Percentiles rank a stretch among this genome's conserved stretches.
phyloP scores from a whole-genome alignment of 2,797 vertebrate genomes.

The Mus caroli region DNA sequence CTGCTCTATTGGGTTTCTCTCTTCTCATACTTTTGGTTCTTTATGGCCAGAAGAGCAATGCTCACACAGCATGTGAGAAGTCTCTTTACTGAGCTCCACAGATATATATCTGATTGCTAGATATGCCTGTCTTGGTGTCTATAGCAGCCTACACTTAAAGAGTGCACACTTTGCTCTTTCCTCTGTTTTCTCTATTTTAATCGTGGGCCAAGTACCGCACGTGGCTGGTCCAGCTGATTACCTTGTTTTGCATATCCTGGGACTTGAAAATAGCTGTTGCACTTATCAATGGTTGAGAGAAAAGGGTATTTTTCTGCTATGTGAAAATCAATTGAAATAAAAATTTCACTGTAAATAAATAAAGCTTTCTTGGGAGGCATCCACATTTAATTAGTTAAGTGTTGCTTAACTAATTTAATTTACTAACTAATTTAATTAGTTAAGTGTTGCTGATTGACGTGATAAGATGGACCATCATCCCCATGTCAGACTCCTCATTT shows the following conservation, averaged over 20 bases:
- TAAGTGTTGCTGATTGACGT: background rate
- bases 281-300: background rate
- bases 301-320: background rate
- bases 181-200: background rate
- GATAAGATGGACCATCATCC: background rate
- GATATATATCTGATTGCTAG: background rate
- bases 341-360: background rate
- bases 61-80: background rate
- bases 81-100: background rate
- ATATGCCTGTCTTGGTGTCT: background rate
- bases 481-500: background rate
- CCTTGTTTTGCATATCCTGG: background rate
- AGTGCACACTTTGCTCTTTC: background rate
- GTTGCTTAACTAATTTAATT: too few species aligned
- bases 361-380: background rate
- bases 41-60: background rate
- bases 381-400: background rate
- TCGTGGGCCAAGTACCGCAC: background rate
- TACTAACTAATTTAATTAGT: background rate
- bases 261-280: background rate
- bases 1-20: slow-evolving; percentile 28
- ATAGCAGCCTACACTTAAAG: background rate
- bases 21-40: background rate
- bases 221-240: background rate
- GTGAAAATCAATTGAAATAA: background rate